Evolutionary conservation across 2,113 vertebrate species (phyloP).

Genomic region (Jaculus jaculus): DNA sequence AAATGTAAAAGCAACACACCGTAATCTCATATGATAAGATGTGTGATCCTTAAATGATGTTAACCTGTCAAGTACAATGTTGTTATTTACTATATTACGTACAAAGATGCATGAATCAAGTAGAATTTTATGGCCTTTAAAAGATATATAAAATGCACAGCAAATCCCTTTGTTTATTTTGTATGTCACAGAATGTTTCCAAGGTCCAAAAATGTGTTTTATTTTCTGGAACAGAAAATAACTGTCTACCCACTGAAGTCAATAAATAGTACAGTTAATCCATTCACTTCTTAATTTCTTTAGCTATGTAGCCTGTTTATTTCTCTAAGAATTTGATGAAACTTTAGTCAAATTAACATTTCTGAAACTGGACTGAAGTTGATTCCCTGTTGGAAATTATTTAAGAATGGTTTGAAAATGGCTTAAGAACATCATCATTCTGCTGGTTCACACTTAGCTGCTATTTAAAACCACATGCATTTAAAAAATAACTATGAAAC

Average conservation of each 20-base stretch:
- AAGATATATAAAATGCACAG: background rate
- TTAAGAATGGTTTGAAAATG: slow-evolving; percentile 55
- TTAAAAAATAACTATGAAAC: slow-evolving; percentile 43
- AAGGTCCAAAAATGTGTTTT: background rate
- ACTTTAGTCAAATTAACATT: slow-evolving; percentile 55
- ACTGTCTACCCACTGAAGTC: background rate
- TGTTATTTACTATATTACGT: background rate
- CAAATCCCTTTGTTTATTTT: background rate
- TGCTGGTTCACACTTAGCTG: slow-evolving; percentile 54
- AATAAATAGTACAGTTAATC: slow-evolving; percentile 38
- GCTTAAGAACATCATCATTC: slow-evolving; percentile 18
- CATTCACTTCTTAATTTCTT: background rate
- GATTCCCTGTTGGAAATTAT: slow-evolving; percentile 59
- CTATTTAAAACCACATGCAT: slow-evolving; percentile 47
- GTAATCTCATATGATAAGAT: background rate
- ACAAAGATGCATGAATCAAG: background rate
- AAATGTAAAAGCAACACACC: background rate
- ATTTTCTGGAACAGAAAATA: slow-evolving; percentile 33
- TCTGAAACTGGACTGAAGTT: slow-evolving; percentile 57
- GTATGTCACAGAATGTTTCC: background rate
- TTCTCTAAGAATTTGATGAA: slow-evolving; percentile 56
- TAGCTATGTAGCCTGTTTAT: background rate
- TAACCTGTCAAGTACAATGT: fast-evolving
- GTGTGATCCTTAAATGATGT: background rate
- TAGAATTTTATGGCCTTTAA: background rate